These are phyloP conservation scores for silkworm (Bombyx mori) DNA, from an alignment of 1,140 invertebrate genomes.

Conservation along the genomic window DNA sequence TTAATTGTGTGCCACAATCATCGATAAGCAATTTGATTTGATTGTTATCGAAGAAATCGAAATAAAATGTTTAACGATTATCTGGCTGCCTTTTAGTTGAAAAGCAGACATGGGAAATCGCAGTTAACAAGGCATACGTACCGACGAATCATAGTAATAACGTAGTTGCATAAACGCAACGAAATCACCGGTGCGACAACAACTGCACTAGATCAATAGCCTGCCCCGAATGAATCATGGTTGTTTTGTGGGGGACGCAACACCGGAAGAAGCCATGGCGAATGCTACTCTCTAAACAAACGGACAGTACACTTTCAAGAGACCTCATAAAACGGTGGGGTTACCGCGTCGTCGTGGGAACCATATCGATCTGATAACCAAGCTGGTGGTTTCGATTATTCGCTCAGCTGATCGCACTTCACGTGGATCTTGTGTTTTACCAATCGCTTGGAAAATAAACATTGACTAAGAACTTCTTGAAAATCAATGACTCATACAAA, in stretches of 20 bases:
- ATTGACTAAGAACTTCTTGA: neutral
- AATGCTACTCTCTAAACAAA: slow-evolving; percentile 15
- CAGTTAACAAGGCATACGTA: slow-evolving; percentile 16
- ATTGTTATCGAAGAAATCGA: no score
- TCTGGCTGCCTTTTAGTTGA: no score
- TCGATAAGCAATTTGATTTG: no score
- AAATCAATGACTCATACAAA: neutral
- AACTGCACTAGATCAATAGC: slow-evolving; percentile 13
- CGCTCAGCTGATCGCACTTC: slow-evolving; percentile 16
- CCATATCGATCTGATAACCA: slow-evolving; percentile 50
- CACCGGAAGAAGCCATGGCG: slow-evolving; percentile 23
- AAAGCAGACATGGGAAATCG: no score
- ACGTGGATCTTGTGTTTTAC: slow-evolving; percentile 10
- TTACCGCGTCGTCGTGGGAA: slow-evolving; percentile 54
- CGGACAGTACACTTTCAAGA: slow-evolving; percentile 12
- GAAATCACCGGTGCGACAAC: slow-evolving; percentile 11
- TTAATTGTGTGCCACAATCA: no score
- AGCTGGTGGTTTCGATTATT: slow-evolving; percentile 30
- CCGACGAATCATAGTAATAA: slow-evolving; percentile 62
- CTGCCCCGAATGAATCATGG: slow-evolving; percentile 20
- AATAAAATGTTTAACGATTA: no score
- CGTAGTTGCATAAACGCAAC: slow-evolving; percentile 45
- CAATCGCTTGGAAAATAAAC: slow-evolving; percentile 16
- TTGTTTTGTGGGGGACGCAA: slow-evolving; percentile 22
- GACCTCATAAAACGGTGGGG: slow-evolving; percentile 28